Percentiles rank a stretch among this genome's conserved stretches.
These are phyloP conservation scores for Metacarcinus magister DNA, from an alignment of 2,888 invertebrate genomes.

Conservation along the genomic window DNA sequence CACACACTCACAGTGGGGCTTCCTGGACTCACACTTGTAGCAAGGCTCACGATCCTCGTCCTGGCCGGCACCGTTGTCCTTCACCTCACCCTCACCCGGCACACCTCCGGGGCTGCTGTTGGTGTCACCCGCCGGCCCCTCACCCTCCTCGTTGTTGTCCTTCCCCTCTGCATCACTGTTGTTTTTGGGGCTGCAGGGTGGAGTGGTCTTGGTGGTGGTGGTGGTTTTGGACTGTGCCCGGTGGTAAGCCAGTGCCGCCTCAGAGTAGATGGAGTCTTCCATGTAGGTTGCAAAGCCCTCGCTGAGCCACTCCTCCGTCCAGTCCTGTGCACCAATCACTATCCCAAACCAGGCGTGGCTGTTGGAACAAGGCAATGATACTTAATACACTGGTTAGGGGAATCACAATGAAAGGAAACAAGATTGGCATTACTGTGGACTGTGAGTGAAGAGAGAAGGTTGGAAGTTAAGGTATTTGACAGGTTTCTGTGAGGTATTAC, in stretches of 20 bases:
- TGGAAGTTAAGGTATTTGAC: neutral
- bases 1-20: neutral
- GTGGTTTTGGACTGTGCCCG: slow-evolving; percentile 4
- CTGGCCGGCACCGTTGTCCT: slow-evolving; percentile 47
- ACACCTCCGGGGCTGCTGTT: neutral
- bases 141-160: neutral
- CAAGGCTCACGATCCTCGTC: slow-evolving; percentile 5
- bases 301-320: slow-evolving; percentile 86
- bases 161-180: neutral
- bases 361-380: slow-evolving; percentile 12
- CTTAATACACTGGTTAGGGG: too few relatives aligned
- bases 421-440: too few relatives aligned
- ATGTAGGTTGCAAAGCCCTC: slow-evolving; percentile 86
- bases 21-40: neutral
- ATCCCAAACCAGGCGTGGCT: slow-evolving; percentile 86
- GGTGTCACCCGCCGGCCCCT: neutral
- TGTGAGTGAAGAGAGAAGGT: too few relatives aligned
- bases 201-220: neutral
- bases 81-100: neutral
- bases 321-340: slow-evolving; percentile 85
- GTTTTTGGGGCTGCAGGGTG: neutral
- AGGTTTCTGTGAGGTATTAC: too few relatives aligned
- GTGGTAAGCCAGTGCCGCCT: slow-evolving; percentile 82
- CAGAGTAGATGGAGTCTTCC: slow-evolving; percentile 85
- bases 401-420: too few relatives aligned